Base-by-base conservation (phyloP, 2,888 invertebrate genomes). In the Smittia sp. region DNA sequence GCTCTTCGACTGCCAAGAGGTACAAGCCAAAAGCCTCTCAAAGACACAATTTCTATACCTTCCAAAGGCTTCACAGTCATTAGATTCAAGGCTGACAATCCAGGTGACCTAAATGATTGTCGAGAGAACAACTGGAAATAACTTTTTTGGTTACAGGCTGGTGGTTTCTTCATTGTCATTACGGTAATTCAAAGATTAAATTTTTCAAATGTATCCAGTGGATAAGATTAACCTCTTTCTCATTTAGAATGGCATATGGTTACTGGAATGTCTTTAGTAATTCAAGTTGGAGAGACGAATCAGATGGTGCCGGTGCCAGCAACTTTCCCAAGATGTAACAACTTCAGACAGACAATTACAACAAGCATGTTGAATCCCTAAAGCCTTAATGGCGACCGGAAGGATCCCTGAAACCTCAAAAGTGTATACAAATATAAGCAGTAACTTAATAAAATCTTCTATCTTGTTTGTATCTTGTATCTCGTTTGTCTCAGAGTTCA, bases 271-370 rank as follows among this genome's bases (percentile, higher is more conserved):
- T 79, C 76, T 9, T 74, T 80, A 15, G 74, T 79, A 18, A 7
- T 79, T 9, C 78, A 79, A 75, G 78, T 79, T 24, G 80, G 93
- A 0, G 85, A 87, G 65, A 78, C 83, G 39, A 80, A 82, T 24
- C 88, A 93, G 77, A 87, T 92, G 80, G 86, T 88, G 0, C 80
- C 85, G 67, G 84, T 88, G 0, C 93, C 93, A 0, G 80, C 85
- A 18, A 87, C 89, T 79, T 93, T 93, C 79, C 93, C 93, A 0
- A 88, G 86, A 76, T 93, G 93, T 79, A 90, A 91, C 11, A 90
- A 89, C 74, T 93, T 88, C 80, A 84, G 89, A 24, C 79, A 79
- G 3, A 22, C 20, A 6, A 6, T 62, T 62, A n/a, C n/a, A n/a
- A n/a, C n/a, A n/a, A n/a, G n/a, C n/a, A n/a, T n/a, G n/a, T n/a